Evolutionary conservation across 2,888 invertebrate genomes (phyloP).

Genomic region (Folsomia manolachei): DNA sequence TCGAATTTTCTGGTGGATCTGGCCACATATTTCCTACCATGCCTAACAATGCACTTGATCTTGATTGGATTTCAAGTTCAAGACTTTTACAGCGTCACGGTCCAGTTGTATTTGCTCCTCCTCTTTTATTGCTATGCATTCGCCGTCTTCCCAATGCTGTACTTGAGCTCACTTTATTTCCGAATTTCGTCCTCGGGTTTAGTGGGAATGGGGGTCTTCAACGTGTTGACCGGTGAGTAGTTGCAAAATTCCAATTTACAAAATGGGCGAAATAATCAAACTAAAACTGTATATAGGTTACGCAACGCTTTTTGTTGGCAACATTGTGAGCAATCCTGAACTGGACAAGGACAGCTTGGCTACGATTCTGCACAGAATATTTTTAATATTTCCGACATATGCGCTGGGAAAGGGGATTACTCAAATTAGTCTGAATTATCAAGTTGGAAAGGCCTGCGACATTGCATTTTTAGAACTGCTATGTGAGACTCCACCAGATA

Average conservation of each 20-base stretch:
- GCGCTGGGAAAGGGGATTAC: conserved; percentile 57
- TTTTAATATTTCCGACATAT: conserved; percentile 71
- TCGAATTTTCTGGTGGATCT: conserved; percentile 68
- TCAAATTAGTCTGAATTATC: conserved; percentile 43
- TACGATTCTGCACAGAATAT: conserved; percentile 63
- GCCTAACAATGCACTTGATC: conserved; percentile 61
- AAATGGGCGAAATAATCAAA: background rate
- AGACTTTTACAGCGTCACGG: conserved; percentile 36
- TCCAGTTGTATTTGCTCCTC: conserved; percentile 51
- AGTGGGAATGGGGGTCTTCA: conserved; percentile 30
- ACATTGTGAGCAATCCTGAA: conserved; percentile 64
- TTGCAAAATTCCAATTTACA: too few relatives aligned
- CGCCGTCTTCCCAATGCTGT: conserved; percentile 30
- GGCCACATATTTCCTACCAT: conserved; percentile 62
- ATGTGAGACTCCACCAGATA: conserved; percentile 42
- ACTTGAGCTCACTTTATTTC: conserved; percentile 28
- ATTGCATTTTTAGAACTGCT: conserved; percentile 42
- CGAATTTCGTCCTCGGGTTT: conserved; percentile 29
- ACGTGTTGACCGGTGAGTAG: conserved; percentile 30
- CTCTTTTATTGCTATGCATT: conserved; percentile 59
- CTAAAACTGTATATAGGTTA: conserved; percentile 62
- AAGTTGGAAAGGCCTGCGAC: conserved; percentile 31
- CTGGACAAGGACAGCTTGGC: conserved; percentile 63
- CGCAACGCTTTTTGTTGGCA: conserved; percentile 68
- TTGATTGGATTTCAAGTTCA: conserved; percentile 53